These are phyloP conservation scores for Acrocephalus kingi DNA, from an alignment of 2,113 vertebrate genomes.

Conservation along the genomic window DNA sequence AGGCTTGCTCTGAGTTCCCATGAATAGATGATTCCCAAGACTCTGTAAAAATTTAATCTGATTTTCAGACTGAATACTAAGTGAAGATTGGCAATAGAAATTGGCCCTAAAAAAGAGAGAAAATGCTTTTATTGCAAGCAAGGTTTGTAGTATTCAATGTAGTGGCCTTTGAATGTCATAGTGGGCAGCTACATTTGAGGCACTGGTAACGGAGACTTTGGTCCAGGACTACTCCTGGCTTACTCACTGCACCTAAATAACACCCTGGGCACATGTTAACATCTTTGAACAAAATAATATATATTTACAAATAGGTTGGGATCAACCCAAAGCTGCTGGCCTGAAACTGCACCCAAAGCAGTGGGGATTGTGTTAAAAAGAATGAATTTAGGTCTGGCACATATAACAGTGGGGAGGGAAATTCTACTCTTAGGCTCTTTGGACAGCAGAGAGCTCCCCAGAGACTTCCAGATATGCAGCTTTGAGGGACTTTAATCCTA, in stretches of 20 bases:
- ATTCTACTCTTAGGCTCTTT: neutral
- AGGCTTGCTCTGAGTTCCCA: neutral
- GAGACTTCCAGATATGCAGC: neutral
- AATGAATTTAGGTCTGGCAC: neutral
- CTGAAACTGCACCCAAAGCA: neutral
- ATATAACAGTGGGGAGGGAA: neutral
- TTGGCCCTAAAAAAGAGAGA: neutral
- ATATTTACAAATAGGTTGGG: neutral
- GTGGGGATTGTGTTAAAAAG: neutral
- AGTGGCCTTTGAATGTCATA: neutral
- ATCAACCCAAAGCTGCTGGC: neutral
- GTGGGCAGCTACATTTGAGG: neutral
- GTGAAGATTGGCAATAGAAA: neutral
- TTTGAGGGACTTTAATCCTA: neutral
- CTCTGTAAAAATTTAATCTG: neutral
- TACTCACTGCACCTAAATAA: neutral
- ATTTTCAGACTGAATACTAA: conserved; percentile 16
- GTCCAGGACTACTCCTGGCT: neutral
- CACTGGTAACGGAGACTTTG: neutral
- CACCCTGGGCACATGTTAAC: neutral
- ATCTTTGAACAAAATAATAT: neutral
- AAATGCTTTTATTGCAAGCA: neutral
- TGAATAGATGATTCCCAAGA: neutral
- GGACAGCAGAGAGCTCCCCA: neutral
- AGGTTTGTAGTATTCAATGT: neutral